Percentiles rank a stretch among this genome's conserved stretches.
These are phyloP conservation scores for Propithecus deckenii DNA, from an alignment of 2,797 vertebrate species.

Conservation along the genomic window DNA sequence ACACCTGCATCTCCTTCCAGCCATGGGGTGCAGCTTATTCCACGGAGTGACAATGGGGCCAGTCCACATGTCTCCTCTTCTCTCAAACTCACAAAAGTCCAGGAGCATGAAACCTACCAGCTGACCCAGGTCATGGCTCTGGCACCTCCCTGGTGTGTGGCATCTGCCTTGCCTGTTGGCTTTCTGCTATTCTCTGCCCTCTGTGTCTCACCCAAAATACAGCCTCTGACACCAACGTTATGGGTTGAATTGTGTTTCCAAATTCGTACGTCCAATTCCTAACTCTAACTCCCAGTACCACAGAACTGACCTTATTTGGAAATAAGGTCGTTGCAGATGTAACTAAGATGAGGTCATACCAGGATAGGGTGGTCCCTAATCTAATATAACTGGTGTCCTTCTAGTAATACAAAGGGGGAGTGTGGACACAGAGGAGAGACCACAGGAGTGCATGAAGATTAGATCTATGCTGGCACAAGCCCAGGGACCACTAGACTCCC, in stretches of 20 bases:
- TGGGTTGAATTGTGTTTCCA: not conserved
- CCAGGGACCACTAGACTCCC: not conserved
- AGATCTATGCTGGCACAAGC: too few species aligned
- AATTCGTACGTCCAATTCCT: not conserved
- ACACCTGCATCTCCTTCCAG: not conserved
- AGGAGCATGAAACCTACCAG: not conserved
- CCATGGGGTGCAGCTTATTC: too few species aligned
- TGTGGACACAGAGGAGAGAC: not conserved
- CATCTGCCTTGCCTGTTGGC: not conserved
- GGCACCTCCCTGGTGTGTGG: not conserved
- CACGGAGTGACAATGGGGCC: accelerated
- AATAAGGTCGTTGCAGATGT: not conserved
- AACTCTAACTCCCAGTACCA: not conserved
- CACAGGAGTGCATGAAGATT: not conserved
- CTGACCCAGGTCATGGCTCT: not conserved
- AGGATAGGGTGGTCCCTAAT: not conserved
- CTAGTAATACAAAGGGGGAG: not conserved
- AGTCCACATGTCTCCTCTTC: not conserved
- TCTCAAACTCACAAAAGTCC: not conserved
- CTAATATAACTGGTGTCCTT: not conserved
- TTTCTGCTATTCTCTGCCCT: not conserved
- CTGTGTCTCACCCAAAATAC: not conserved
- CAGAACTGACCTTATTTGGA: not conserved
- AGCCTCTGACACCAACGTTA: not conserved
- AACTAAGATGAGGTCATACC: too few species aligned